phyloP scores from a whole-genome alignment of 1,140 invertebrate species.

The Diachasmimorpha longicaudata region DNA sequence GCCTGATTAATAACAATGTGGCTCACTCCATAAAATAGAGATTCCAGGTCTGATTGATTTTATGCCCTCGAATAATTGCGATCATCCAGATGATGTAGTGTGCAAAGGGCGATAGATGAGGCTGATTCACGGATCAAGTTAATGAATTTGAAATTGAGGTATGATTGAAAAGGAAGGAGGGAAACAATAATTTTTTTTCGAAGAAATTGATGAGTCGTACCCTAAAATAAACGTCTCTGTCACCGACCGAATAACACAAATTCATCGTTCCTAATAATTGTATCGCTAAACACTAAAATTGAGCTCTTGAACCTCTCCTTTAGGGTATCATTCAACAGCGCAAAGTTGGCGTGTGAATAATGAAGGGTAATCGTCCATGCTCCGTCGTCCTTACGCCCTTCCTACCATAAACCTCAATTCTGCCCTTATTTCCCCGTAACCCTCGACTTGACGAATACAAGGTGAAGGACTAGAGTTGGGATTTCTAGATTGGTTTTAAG shows the following conservation, averaged over 20 bases:
- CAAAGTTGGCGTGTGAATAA: conserved; percentile 56
- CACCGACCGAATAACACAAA: not conserved
- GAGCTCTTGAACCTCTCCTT: conserved; percentile 14
- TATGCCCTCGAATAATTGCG: too few relatives aligned
- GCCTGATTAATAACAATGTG: too few relatives aligned
- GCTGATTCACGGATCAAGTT: too few relatives aligned
- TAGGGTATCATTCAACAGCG: conserved; percentile 47
- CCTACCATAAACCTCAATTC: conserved; percentile 10
- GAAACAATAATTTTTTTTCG: too few relatives aligned
- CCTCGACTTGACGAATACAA: conserved; percentile 18
- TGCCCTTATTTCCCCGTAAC: not conserved
- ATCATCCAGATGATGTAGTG: too few relatives aligned
- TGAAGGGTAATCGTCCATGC: conserved; percentile 54
- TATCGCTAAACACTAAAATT: conserved; percentile 31
- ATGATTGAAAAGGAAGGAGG: too few relatives aligned
- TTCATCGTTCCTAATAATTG: conserved; percentile 18
- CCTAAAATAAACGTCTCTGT: not conserved
- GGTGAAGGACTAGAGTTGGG: conserved; percentile 39
- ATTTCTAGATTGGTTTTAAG: conserved; percentile 55
- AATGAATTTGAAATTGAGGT: too few relatives aligned
- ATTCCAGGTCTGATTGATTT: too few relatives aligned
- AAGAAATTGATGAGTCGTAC: not conserved
- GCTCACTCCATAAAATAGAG: too few relatives aligned
- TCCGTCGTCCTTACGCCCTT: conserved; percentile 37
- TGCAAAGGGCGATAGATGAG: too few relatives aligned